Percentiles rank a stretch among this genome's conserved stretches.
Conservation (phyloP, 1,140 invertebrate species). For the Diprion similis region DNA sequence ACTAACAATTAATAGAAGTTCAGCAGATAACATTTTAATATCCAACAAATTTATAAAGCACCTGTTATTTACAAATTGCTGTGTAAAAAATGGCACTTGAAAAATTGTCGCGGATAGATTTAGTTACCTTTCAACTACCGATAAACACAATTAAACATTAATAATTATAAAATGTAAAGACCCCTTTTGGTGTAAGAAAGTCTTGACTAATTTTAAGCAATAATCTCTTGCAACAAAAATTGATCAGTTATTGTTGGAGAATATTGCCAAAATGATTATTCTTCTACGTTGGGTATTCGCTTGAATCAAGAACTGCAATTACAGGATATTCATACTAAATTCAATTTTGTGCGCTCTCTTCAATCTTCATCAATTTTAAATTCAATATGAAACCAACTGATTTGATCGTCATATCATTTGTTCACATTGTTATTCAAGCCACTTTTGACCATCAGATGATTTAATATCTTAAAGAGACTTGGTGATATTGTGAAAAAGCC, state of each 20-base stretch:
- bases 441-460: background rate
- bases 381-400: background rate
- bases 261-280: background rate
- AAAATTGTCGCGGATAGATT: background rate
- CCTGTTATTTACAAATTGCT: slow-evolving; percentile 5
- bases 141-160: background rate
- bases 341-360: slow-evolving; percentile 5
- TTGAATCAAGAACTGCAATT: slow-evolving; percentile 15
- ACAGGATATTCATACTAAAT: slow-evolving; percentile 8
- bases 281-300: background rate
- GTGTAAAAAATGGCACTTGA: background rate
- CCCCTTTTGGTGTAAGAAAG: background rate
- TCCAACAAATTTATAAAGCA: background rate
- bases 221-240: background rate
- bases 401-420: background rate
- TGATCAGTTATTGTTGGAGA: background rate
- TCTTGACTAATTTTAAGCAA: background rate
- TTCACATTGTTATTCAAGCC: background rate
- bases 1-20: background rate
- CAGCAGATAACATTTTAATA: background rate
- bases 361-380: background rate
- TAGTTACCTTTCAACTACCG: background rate
- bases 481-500: slow-evolving; percentile 81
- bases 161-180: background rate
- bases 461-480: slow-evolving; percentile 68